These are phyloP conservation scores for Sicus ferrugineus DNA, from an alignment of 2,888 invertebrate species.

Conservation along the genomic window DNA sequence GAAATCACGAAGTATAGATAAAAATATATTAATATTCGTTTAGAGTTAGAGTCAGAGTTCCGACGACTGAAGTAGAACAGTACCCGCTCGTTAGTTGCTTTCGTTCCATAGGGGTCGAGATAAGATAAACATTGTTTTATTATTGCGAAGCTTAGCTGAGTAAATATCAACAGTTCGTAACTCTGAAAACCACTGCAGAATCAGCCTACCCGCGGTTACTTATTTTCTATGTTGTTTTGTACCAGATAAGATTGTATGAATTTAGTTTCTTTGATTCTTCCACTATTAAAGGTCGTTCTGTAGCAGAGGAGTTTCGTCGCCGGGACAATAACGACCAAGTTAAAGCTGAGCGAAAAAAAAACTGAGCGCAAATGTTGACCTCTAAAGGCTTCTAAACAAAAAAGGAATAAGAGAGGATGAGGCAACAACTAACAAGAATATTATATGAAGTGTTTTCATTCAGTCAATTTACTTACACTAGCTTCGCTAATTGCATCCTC, in stretches of 20 bases:
- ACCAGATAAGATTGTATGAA: conserved; percentile 5
- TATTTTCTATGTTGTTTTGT: neutral
- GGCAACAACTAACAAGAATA: no score
- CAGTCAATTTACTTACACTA: conserved; percentile 15
- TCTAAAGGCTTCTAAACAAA: no score
- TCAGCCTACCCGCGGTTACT: no score
- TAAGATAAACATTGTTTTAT: conserved; percentile 43
- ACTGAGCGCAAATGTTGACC: neutral
- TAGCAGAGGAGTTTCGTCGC: no score
- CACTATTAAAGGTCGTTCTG: neutral
- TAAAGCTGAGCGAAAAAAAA: neutral
- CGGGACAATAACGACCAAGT: neutral
- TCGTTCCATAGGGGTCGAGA: conserved; percentile 35
- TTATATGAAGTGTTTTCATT: neutral
- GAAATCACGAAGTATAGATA: conserved; percentile 45
- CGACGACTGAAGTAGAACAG: conserved; percentile 30
- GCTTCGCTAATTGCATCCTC: conserved; percentile 29
- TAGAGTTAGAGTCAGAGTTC: conserved; percentile 32
- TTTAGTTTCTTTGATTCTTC: conserved; percentile 6
- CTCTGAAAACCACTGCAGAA: no score
- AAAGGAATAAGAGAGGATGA: neutral
- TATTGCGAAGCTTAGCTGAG: conserved; percentile 18
- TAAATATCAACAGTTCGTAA: no score
- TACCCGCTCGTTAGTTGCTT: conserved; percentile 2
- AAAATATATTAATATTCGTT: conserved; percentile 37